Percentiles rank a stretch among this genome's conserved stretches.
Evolutionary conservation across 2,797 vertebrate species (phyloP).

Genomic region (Pipistrellus pygmaeus): DNA sequence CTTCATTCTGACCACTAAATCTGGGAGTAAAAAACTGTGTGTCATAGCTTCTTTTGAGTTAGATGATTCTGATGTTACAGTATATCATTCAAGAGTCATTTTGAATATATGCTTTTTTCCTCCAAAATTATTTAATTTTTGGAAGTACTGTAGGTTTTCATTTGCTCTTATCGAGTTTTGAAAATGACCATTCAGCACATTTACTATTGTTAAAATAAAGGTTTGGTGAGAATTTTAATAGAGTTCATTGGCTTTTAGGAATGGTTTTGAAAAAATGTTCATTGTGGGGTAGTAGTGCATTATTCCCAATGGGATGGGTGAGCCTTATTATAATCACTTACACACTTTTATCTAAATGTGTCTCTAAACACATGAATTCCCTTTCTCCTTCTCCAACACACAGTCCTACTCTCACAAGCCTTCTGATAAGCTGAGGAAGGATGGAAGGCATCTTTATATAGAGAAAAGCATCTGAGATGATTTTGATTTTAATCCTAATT

Average conservation of each 20-base stretch:
- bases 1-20: not conserved
- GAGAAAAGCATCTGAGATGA: not conserved
- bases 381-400: not conserved
- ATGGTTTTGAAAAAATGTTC: constrained; percentile 55
- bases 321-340: not conserved
- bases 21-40: not conserved
- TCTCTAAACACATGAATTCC: not conserved
- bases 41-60: constrained; percentile 1
- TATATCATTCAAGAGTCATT: constrained; percentile 21
- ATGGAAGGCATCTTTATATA: not conserved
- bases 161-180: constrained; percentile 38
- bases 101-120: not conserved
- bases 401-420: not conserved
- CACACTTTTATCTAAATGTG: not conserved
- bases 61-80: not conserved
- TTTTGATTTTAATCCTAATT: constrained; percentile 7
- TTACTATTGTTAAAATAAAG: constrained; percentile 54
- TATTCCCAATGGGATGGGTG: not conserved
- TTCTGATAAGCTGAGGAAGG: not conserved
- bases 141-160: constrained; percentile 39
- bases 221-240: constrained; percentile 31
- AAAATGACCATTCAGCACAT: constrained; percentile 18
- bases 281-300: not conserved
- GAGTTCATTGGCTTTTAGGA: not conserved
- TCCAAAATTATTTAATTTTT: constrained; percentile 39